These are phyloP conservation scores for Spinibarbus caldwelli DNA, from an alignment of 2,797 vertebrate species.

Conservation along the genomic window DNA sequence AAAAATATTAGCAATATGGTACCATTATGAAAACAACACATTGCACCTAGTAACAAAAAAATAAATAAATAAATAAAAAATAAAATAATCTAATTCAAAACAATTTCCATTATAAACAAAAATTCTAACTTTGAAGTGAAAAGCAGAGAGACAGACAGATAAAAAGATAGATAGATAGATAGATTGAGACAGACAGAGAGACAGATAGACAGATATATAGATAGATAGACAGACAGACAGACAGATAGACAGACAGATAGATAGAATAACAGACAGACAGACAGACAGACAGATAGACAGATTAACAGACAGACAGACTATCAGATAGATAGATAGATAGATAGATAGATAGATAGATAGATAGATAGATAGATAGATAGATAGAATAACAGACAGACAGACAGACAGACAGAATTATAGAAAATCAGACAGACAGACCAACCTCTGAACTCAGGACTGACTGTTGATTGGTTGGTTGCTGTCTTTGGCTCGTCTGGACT, in stretches of 20 bases:
- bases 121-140: background rate
- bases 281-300: accelerated
- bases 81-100: background rate
- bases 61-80: too few species aligned
- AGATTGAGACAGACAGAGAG: accelerated
- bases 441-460: constrained; percentile 78
- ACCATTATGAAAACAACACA: background rate
- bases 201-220: accelerated
- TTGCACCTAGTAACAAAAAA: background rate
- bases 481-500: constrained; percentile 67
- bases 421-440: background rate
- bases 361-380: background rate
- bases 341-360: background rate
- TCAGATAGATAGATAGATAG: accelerated
- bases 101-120: background rate
- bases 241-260: background rate
- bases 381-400: accelerated
- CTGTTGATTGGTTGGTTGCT: constrained; percentile 70
- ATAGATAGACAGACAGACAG: background rate
- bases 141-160: background rate
- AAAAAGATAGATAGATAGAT: accelerated
- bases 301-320: background rate
- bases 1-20: background rate
- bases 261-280: accelerated
- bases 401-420: accelerated